Evolutionary conservation across 2,888 invertebrate genomes (phyloP).

Genomic region (Blastobasis lacticolella): DNA sequence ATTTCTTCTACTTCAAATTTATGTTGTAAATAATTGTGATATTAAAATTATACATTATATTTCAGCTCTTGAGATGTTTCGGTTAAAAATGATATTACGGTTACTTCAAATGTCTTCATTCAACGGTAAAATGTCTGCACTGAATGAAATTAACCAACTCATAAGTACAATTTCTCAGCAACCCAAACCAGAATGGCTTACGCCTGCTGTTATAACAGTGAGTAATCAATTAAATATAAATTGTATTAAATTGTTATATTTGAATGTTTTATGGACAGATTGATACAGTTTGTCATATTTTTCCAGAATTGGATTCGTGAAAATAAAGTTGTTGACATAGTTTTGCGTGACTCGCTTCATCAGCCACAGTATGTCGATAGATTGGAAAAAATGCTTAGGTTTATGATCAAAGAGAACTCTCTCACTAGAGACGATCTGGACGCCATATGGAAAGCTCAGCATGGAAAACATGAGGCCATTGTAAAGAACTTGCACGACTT

Average conservation of each 20-base stretch:
- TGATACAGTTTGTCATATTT: not conserved
- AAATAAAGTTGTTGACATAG: slow-evolving; percentile 95
- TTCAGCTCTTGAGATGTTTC: slow-evolving; percentile 90
- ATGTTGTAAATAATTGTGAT: not conserved
- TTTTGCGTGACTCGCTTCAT: slow-evolving; percentile 95
- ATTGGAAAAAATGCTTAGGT: slow-evolving; percentile 96
- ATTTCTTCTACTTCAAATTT: not conserved
- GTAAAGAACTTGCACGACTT: slow-evolving; percentile 98
- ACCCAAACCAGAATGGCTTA: slow-evolving; percentile 94
- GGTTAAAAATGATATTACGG: slow-evolving; percentile 95
- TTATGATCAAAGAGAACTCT: slow-evolving; percentile 95
- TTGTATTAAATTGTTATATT: not conserved
- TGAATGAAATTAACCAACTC: slow-evolving; percentile 98
- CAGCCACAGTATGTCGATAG: slow-evolving; percentile 99
- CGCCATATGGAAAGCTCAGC: slow-evolving; percentile 97
- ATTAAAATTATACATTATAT: not conserved
- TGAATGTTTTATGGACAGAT: not conserved
- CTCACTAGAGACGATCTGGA: slow-evolving; percentile 93
- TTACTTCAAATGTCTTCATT: slow-evolving; percentile 97
- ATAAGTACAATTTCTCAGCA: slow-evolving; percentile 93
- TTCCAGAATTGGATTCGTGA: slow-evolving; percentile 94
- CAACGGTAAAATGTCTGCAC: slow-evolving; percentile 98
- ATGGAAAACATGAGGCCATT: slow-evolving; percentile 98
- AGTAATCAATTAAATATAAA: slow-evolving; percentile 37
- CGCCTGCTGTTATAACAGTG: slow-evolving; percentile 95